These are phyloP conservation scores for Syncerus caffer DNA, from an alignment of 2,797 vertebrate species.

Conservation along the genomic window DNA sequence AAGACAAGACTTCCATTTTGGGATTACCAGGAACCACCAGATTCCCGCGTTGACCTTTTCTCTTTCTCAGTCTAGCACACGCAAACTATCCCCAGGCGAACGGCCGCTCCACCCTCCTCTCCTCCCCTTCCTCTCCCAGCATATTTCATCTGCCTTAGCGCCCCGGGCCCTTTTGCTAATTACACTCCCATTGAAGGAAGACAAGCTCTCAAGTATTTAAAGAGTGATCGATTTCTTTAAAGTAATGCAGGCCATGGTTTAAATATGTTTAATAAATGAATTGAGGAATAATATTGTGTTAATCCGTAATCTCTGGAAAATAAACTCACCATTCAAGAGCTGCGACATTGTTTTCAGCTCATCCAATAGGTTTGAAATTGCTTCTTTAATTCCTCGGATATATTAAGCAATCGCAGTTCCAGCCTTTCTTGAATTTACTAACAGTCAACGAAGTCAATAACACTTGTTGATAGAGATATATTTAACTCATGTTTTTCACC, in stretches of 20 bases:
- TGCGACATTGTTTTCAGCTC: background rate
- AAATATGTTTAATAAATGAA: background rate
- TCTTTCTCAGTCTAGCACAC: background rate
- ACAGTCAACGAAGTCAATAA: background rate
- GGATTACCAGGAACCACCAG: background rate
- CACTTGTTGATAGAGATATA: background rate
- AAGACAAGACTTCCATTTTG: background rate
- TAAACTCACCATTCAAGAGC: background rate
- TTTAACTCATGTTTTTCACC: background rate
- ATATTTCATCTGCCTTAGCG: accelerated
- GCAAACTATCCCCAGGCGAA: background rate
- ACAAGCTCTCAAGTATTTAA: background rate
- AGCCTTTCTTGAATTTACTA: slow-evolving; percentile 8
- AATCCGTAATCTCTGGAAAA: background rate
- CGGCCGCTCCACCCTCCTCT: background rate
- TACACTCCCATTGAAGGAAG: background rate
- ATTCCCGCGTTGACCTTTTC: background rate
- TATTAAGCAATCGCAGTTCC: background rate
- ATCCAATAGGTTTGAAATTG: background rate
- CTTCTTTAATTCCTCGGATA: background rate
- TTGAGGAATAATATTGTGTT: background rate
- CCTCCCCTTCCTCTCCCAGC: too few relatives aligned
- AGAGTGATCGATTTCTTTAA: background rate
- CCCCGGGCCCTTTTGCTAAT: background rate
- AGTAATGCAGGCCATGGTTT: background rate